Evolutionary conservation across 1,140 invertebrate genomes (phyloP), one percentile per base, ranked within the genome.

Genomic region (Sinella curviseta): DNA sequence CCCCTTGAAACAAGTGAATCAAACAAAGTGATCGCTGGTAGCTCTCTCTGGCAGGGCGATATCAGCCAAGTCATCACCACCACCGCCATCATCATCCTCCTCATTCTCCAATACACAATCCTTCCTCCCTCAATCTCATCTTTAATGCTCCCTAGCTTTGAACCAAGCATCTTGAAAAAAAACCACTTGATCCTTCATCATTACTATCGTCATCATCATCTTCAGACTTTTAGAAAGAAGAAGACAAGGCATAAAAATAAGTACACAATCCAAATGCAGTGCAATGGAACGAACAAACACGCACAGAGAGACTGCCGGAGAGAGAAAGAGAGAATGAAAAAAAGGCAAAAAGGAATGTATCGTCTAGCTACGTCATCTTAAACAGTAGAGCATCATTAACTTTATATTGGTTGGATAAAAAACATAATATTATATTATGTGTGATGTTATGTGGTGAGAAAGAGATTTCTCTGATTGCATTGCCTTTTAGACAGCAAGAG

Each of bases 21-120:
- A 48, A 48, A 48, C 8, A 48, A 48, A 48, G 39, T 12, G 39
- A 48, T 20, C 8, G 20, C 8, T 48, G 39, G 39, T 48, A 48
- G 39, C 39, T 48, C 8, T 48, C 24, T 17, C 24, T 48, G 39
- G 8, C n/a, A n/a, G 20, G 20, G 20, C 14, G 57, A 65, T 65
- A 65, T 65, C 57, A 65, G 57, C 14, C 57, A 65, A 65, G 57
- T 65, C 57, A 65, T 65, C 57, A 26, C 57, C 39, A 48, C n/a
- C n/a, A 48, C 20, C 39, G 20, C 39, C 57, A 65, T 65, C 57
- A 26, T 65, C 24, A 26, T 65, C 24, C 3, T 17, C 24, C 8
- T 26, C 16, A 65, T 17, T 65, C 57, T 20, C 39, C 8, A 48
- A 48, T 12, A 65, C 24, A 65, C 20, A 48, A 48, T 48, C 39